Conservation (phyloP, 2,888 invertebrate genomes). For the Athalia circularis region DNA sequence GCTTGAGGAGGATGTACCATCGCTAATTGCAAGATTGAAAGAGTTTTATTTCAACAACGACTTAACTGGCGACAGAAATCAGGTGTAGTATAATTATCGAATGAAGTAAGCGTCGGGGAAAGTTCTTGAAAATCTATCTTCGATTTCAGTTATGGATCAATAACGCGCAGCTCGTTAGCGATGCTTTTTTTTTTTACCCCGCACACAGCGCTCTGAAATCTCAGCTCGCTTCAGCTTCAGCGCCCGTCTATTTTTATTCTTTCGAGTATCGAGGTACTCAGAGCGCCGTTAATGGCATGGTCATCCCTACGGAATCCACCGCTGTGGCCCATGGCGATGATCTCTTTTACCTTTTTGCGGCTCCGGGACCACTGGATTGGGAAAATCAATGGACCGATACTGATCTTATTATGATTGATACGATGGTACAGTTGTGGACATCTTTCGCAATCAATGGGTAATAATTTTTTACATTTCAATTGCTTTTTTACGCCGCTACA, state of each 20-base stretch:
- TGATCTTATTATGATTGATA: conserved; percentile 60
- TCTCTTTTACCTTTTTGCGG: too few relatives aligned
- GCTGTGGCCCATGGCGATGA: too few relatives aligned
- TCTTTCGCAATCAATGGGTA: conserved; percentile 5
- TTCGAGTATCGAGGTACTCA: conserved; percentile 2
- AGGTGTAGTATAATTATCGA: neutral
- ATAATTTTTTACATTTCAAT: neutral
- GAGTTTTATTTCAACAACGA: conserved; percentile 29
- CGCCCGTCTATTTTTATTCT: neutral
- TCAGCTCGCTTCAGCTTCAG: neutral
- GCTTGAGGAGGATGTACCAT: neutral
- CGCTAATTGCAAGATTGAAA: neutral
- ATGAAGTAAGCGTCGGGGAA: too few relatives aligned
- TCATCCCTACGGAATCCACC: too few relatives aligned
- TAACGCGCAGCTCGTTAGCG: neutral
- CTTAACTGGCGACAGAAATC: neutral
- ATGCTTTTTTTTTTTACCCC: neutral
- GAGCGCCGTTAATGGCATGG: neutral
- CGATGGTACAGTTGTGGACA: conserved; percentile 66
- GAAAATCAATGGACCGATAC: neutral
- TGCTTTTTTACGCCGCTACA: neutral
- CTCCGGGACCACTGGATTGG: too few relatives aligned
- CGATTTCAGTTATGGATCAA: conserved; percentile 6
- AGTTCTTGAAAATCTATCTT: neutral
- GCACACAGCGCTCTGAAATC: conserved; percentile 2